These are phyloP conservation scores for Drosophila kuntzei DNA, from an alignment of 2,888 invertebrate species.

Conservation along the genomic window DNA sequence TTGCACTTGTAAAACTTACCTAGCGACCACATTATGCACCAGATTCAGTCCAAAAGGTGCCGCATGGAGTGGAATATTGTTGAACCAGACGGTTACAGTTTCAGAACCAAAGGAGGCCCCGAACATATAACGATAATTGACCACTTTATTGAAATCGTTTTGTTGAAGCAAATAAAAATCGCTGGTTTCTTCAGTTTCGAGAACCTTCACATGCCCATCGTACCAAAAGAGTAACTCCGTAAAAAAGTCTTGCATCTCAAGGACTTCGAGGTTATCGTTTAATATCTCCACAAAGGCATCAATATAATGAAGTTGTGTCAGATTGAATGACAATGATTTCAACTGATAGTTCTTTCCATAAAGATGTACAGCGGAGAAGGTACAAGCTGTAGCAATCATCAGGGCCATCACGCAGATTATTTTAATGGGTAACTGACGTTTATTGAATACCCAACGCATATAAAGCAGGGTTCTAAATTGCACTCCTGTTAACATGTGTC, in stretches of 20 bases:
- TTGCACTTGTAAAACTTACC: conserved; percentile 38
- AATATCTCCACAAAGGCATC: conserved; percentile 56
- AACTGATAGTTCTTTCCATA: conserved; percentile 49
- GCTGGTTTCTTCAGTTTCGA: neutral
- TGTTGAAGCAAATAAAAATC: conserved; percentile 36
- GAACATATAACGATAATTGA: conserved; percentile 54
- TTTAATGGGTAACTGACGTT: conserved; percentile 28
- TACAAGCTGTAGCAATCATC: conserved; percentile 14
- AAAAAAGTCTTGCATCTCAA: conserved; percentile 42
- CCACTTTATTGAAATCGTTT: conserved; percentile 20
- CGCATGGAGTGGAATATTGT: conserved; percentile 66
- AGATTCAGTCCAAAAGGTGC: conserved; percentile 66
- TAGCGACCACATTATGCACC: conserved; percentile 67
- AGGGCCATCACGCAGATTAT: conserved; percentile 30
- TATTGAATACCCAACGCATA: conserved; percentile 37
- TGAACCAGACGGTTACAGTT: conserved; percentile 66
- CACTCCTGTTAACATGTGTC: neutral
- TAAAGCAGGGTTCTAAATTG: conserved; percentile 38
- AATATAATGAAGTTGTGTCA: conserved; percentile 41
- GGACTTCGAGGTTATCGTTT: neutral
- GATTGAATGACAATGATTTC: conserved; percentile 48
- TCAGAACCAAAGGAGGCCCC: conserved; percentile 53
- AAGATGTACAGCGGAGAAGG: conserved; percentile 45
- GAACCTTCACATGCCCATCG: conserved; percentile 42
- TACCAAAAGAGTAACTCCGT: conserved; percentile 65